Base-by-base conservation (phyloP, 2,888 invertebrate species). In the Chouioia cunea region DNA sequence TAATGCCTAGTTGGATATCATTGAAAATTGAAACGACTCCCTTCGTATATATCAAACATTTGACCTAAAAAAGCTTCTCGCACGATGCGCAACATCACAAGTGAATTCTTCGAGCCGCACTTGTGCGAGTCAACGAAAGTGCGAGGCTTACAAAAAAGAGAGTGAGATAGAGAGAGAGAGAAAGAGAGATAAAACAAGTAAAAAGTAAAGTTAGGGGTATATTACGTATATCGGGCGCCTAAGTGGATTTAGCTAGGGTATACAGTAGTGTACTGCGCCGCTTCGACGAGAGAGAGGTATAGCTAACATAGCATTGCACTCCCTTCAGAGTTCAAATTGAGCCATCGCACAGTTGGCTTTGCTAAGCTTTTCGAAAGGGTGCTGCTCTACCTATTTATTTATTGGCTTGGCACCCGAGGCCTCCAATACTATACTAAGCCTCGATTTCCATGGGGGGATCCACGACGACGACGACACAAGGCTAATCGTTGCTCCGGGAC, bases 231-330 rank as follows among this genome's bases (percentile, higher is more conserved):
- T 77, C 76, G 76, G 76, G 75, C 76, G 75, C 77, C 75, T 80
- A 79, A 81, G 83, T 78, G 80, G 79, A 81, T 82, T 80, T 80
- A 82, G 82, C 78, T 79, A 78, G 78, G 79, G 78, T 81, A 79
- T 80, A 78, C 79, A n/a, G n/a, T 78, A n/a, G 36, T 36, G 36
- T 2, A 27, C 3, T 78, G 78, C 78, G 73, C 2, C 18, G 18
- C 50, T 50, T 16, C 50, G n/a, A 18, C 4, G 79, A 2, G 36
- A 36, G 36, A 8, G 36, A n/a, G n/a, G n/a, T n/a, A 36, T 36
- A 36, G 36, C 36, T 79, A 79, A 82, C 81, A 82, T 75, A 78
- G 81, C 74, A 81, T 80, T 79, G 81, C 82, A 82, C 82, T 82
- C 76, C 76, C 78, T 77, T 79, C 81, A 77, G 81, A 79, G 79